Base-by-base conservation (phyloP, 2,888 invertebrate species). In the Drosophila conformis region DNA sequence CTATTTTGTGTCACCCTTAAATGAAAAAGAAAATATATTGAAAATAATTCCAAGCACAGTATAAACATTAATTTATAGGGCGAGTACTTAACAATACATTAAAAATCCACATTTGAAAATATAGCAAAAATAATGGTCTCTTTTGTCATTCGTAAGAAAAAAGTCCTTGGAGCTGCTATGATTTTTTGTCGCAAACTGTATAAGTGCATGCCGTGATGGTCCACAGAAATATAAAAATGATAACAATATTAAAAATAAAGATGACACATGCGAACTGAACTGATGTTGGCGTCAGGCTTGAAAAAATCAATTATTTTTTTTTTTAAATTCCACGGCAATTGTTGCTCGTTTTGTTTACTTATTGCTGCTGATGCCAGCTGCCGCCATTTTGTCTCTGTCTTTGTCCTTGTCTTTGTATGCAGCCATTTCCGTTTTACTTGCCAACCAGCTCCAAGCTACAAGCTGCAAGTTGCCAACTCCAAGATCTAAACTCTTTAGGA, bases 221-320 rank as follows among this genome's bases (percentile, higher is more conserved):
- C 27, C 38, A 21, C 35, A 4, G 33, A 21, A 52, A 52, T 15
- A 21, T 21, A 33, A n/a, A 21, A 4, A 49, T 21, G 25, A 46
- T 8, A 25, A 46, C 15, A 21, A 21, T 21, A 29, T 31, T 6
- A 36, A 38, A 2, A 29, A 21, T 25, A 25, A 68, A 27, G 10
- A 27, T 58, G 25, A 64, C 21, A 38, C 29, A 61, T 40, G 21
- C 51, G 18, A 54, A 25, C 54, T 25, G 42, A 46, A 36, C 46
- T 35, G 38, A 74, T 49, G 53, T 56, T 42, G 63, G 25, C 61
- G 31, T 36, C 46, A 33, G 48, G 40, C 66, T 58, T 54, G 53
- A 25, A 69, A 66, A 70, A 66, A 76, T 73, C 80, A 88, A 83
- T 86, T 84, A 77, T 80, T 80, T 85, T 70, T 82, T 79, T 79